Evolutionary conservation across 2,888 invertebrate genomes (phyloP).

Genomic region (Dicyrtoma fusca): DNA sequence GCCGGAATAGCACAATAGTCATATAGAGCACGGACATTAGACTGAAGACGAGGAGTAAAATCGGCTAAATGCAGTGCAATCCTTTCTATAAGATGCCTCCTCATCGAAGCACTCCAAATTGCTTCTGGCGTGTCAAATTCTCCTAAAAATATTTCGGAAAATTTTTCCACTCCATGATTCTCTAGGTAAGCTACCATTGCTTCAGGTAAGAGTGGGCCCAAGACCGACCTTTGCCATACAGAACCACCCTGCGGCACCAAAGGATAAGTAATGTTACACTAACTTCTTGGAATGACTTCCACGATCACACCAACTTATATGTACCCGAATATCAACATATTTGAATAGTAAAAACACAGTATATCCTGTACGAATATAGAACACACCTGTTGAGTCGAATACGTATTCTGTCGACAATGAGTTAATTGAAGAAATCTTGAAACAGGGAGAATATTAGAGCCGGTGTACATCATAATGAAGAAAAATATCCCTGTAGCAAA

Average conservation of each 20-base stretch:
- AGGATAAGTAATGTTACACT: background rate
- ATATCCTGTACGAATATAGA: background rate
- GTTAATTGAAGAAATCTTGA: slow-evolving; percentile 92
- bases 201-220: slow-evolving; percentile 76
- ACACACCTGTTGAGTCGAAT: slow-evolving; percentile 52
- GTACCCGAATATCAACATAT: too few relatives aligned
- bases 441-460: slow-evolving; percentile 94
- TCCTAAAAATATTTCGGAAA: slow-evolving; percentile 95
- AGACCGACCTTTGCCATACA: slow-evolving; percentile 55
- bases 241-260: slow-evolving; percentile 45
- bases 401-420: slow-evolving; percentile 64
- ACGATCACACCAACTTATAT: slow-evolving; percentile 15
- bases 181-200: slow-evolving; percentile 99
- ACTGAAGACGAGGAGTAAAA: slow-evolving; percentile 90
- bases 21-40: slow-evolving; percentile 92
- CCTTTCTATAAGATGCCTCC: slow-evolving; percentile 92
- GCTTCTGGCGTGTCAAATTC: slow-evolving; percentile 99
- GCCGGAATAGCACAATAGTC: slow-evolving; percentile 94
- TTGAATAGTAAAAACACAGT: background rate
- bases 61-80: slow-evolving; percentile 97
- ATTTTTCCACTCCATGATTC: slow-evolving; percentile 97
- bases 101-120: slow-evolving; percentile 98
- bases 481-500: slow-evolving; percentile 94
- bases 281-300: background rate
- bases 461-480: slow-evolving; percentile 98